These are phyloP conservation scores for Ophion obscuratus DNA, from an alignment of 2,888 invertebrate species.

Conservation along the genomic window DNA sequence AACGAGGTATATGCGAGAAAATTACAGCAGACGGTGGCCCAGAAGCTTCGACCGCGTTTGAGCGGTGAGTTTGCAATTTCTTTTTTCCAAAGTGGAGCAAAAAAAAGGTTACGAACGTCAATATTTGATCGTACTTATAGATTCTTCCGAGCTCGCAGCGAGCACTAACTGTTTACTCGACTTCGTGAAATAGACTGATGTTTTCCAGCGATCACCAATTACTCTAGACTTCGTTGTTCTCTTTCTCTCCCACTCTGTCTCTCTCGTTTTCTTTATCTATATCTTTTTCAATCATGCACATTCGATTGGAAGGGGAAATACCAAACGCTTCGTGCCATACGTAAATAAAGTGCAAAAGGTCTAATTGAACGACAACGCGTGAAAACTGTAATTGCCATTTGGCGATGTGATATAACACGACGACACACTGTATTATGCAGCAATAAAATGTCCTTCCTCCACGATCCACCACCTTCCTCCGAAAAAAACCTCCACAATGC, in stretches of 20 bases:
- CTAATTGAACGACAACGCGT: constrained; percentile 67
- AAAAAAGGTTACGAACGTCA: neutral
- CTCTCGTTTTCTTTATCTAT: constrained; percentile 28
- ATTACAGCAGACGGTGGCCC: neutral
- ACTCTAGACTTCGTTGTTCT: constrained; percentile 39
- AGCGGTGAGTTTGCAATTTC: neutral
- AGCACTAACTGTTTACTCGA: constrained; percentile 38
- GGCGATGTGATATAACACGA: constrained; percentile 67
- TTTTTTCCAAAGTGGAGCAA: neutral
- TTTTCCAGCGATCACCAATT: constrained; percentile 57
- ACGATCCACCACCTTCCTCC: neutral
- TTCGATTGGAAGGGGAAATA: constrained; percentile 45
- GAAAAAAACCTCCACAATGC: constrained; percentile 1
- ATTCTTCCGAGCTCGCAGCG: neutral
- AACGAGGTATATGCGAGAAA: neutral
- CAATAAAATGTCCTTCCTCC: constrained; percentile 27
- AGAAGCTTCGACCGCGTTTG: neutral
- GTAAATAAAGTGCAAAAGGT: constrained; percentile 67
- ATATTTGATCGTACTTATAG: neutral
- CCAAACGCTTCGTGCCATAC: constrained; percentile 67
- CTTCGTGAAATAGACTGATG: constrained; percentile 54
- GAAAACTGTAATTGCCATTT: constrained; percentile 40
- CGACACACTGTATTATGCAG: constrained; percentile 62
- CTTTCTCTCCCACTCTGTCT: constrained; percentile 32
- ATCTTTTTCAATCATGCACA: constrained; percentile 28